Percentiles rank a stretch among this genome's conserved stretches.
Evolutionary conservation across 2,888 invertebrate species (phyloP).

Genomic region (Cordilura impudica): DNA sequence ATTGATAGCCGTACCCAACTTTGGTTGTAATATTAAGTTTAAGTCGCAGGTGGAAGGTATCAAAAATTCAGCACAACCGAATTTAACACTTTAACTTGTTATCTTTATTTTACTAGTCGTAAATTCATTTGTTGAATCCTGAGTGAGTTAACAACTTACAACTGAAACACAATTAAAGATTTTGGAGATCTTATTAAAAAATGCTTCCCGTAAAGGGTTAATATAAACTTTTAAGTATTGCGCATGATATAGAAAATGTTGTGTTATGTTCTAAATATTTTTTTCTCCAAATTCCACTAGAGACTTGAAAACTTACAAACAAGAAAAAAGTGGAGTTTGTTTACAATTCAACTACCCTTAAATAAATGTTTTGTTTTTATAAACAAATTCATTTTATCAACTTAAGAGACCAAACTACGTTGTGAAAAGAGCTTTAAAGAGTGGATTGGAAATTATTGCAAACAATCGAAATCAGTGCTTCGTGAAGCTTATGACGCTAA

Average conservation of each 20-base stretch:
- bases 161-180: too few relatives aligned
- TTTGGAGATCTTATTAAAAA: too few relatives aligned
- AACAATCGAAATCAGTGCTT: conserved; percentile 50
- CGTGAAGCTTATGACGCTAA: conserved; percentile 37
- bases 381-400: conserved; percentile 25
- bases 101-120: too few relatives aligned
- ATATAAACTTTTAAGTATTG: conserved; percentile 26
- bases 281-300: conserved; percentile 46
- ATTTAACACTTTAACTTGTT: too few relatives aligned
- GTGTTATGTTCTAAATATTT: conserved; percentile 20
- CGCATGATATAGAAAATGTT: conserved; percentile 39
- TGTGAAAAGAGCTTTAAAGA: conserved; percentile 41
- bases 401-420: not conserved
- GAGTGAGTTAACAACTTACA: too few relatives aligned
- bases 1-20: too few relatives aligned
- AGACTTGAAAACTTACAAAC: conserved; percentile 37
- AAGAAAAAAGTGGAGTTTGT: conserved; percentile 32
- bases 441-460: conserved; percentile 40
- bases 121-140: too few relatives aligned
- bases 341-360: conserved; percentile 47
- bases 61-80: too few relatives aligned
- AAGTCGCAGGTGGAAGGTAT: too few relatives aligned
- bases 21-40: too few relatives aligned
- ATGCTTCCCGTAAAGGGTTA: conserved; percentile 29
- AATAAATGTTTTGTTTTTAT: conserved; percentile 52